Evolutionary conservation across 1,140 invertebrate genomes (phyloP).

Genomic region (Temnothorax longispinosus): DNA sequence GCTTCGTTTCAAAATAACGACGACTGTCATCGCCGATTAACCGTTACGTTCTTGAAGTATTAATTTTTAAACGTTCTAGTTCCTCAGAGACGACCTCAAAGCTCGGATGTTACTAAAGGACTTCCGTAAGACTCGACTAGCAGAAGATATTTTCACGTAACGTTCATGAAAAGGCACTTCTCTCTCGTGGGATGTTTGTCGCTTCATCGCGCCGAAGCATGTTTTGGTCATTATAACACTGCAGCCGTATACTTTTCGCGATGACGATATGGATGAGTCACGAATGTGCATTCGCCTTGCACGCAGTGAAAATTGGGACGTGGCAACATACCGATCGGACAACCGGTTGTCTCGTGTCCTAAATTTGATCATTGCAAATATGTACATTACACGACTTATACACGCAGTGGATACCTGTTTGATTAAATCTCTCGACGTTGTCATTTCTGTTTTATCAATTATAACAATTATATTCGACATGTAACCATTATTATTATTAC

Average conservation of each 20-base stretch:
- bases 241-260: neutral
- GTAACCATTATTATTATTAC: neutral
- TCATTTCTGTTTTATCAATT: neutral
- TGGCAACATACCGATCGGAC: slow-evolving; percentile 36
- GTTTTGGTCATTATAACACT: slow-evolving; percentile 17
- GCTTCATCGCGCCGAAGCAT: neutral
- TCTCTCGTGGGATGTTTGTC: neutral
- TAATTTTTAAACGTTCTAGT: slow-evolving; percentile 25
- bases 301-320: slow-evolving; percentile 66
- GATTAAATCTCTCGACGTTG: neutral
- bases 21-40: neutral
- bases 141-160: slow-evolving; percentile 18
- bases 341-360: slow-evolving; percentile 57
- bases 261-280: slow-evolving; percentile 61
- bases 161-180: neutral
- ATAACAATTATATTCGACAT: neutral
- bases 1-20: neutral
- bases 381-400: neutral
- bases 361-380: slow-evolving; percentile 45
- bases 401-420: neutral
- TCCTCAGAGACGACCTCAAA: neutral
- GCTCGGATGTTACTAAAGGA: slow-evolving; percentile 1
- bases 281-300: slow-evolving; percentile 19
- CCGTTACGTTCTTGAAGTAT: neutral
- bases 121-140: neutral